These are phyloP conservation scores for Emmelina monodactyla DNA, from an alignment of 2,888 invertebrate genomes.

Conservation along the genomic window DNA sequence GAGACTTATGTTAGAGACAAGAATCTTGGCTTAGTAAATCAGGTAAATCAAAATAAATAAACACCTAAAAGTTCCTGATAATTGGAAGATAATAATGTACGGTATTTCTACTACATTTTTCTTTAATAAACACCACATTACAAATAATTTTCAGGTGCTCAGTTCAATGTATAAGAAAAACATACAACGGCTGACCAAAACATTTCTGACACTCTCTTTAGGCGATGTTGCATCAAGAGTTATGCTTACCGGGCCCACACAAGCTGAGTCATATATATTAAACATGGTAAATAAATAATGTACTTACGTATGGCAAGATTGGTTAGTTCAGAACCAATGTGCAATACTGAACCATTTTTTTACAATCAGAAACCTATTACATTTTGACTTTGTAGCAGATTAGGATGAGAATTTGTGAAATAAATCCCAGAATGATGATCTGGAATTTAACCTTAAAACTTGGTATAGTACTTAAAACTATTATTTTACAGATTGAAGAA, in stretches of 20 bases:
- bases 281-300: constrained; percentile 93
- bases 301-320: too few relatives aligned
- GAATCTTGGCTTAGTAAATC: constrained; percentile 81
- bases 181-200: constrained; percentile 95
- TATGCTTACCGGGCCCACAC: constrained; percentile 81
- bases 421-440: too few relatives aligned
- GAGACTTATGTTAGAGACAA: constrained; percentile 82
- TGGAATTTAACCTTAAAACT: too few relatives aligned
- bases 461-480: too few relatives aligned
- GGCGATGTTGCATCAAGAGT: constrained; percentile 91
- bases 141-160: constrained; percentile 78
- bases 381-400: too few relatives aligned
- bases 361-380: too few relatives aligned
- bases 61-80: too few relatives aligned
- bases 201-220: constrained; percentile 88
- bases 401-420: too few relatives aligned
- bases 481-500: constrained; percentile 87
- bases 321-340: too few relatives aligned
- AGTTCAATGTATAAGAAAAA: constrained; percentile 94
- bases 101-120: constrained; percentile 6
- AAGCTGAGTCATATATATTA: constrained; percentile 93
- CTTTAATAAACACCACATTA: too few relatives aligned
- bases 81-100: too few relatives aligned
- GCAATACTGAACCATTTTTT: too few relatives aligned
- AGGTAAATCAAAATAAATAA: constrained; percentile 44